Base-by-base conservation (phyloP, 2,888 invertebrate genomes). In the Phania funesta region DNA sequence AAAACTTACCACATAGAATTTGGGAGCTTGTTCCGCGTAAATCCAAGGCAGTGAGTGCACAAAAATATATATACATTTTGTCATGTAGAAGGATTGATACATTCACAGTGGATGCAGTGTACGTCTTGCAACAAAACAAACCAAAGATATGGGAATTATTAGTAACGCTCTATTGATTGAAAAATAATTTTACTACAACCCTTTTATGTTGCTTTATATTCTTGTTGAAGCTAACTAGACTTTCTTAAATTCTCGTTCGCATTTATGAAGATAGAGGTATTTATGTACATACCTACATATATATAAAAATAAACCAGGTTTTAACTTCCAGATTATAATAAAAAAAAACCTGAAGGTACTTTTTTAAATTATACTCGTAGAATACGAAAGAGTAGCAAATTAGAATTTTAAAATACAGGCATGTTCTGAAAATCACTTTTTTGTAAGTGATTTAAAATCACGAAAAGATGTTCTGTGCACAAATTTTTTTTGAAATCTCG, bases 61-160 rank as follows among this genome's bases (percentile, higher is more conserved):
- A n/a, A n/a, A n/a, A n/a, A n/a, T n/a, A n/a, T 60, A 13, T 50
- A 7, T n/a, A n/a, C 16, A 24, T 50, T 24, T 38, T 20, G 20
- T 16, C 2, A 38, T n/a, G n/a, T n/a, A 20, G 35, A 50, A 9
- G 32, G 3, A 26, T 38, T 54, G 7, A 35, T 26, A 26, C 22
- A 71, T 46, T 71, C 52, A 26, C 52, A 54, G 29, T 13, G 56
- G 16, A 50, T 38, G 11, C 54, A 68, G 56, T 50, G 29, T 41
- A 32, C 62, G 67, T 81, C 81, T 81, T 81, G 81, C 60, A 81
- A 81, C 77, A 81, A 80, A 81, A 77, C 76, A 77, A 80, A 75
- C 44, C 58, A 80, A 80, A 67, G 48, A 77, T 73, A 81, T 77
- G 32, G 9, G 44, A 60, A 58, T 52, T 4, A 77, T 81, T 77